These are phyloP conservation scores for Myxocyprinus asiaticus DNA, from an alignment of 2,113 vertebrate species.

Conservation along the genomic window DNA sequence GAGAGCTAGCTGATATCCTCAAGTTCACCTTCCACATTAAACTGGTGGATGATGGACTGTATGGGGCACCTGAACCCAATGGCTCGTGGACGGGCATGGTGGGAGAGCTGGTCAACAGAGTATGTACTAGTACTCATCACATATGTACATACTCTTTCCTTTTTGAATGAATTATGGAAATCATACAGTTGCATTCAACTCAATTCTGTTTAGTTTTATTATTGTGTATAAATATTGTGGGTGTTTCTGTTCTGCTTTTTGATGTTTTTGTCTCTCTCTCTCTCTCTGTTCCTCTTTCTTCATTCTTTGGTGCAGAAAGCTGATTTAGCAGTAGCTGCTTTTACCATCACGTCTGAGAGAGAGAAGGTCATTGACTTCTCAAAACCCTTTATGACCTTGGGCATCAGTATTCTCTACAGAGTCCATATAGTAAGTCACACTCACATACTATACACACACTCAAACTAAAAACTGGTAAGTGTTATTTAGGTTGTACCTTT, in stretches of 20 bases:
- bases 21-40: conserved; percentile 88
- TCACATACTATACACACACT: background rate
- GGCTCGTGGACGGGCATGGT: conserved; percentile 95
- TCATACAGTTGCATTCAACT: conserved; percentile 40
- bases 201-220: conserved; percentile 55
- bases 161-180: background rate
- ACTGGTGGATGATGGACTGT: conserved; percentile 87
- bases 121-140: conserved; percentile 51
- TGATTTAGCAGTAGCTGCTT: conserved; percentile 87
- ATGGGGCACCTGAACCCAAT: conserved; percentile 87
- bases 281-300: background rate
- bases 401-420: conserved; percentile 90
- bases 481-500: background rate
- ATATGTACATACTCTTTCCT: too few relatives aligned
- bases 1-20: conserved; percentile 82
- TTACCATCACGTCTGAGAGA: conserved; percentile 90
- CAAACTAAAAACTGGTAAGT: background rate
- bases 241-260: conserved; percentile 26
- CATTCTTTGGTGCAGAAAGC: conserved; percentile 79
- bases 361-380: conserved; percentile 95
- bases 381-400: conserved; percentile 90
- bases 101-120: conserved; percentile 91
- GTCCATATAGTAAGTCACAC: conserved; percentile 80
- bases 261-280: conserved; percentile 8
- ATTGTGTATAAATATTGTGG: conserved; percentile 49